Evolutionary conservation across 35 echinoderm and acorn worm species (phyloP), one percentile per base, ranked within the genome.

Genomic region (Apostichopus californicus): DNA sequence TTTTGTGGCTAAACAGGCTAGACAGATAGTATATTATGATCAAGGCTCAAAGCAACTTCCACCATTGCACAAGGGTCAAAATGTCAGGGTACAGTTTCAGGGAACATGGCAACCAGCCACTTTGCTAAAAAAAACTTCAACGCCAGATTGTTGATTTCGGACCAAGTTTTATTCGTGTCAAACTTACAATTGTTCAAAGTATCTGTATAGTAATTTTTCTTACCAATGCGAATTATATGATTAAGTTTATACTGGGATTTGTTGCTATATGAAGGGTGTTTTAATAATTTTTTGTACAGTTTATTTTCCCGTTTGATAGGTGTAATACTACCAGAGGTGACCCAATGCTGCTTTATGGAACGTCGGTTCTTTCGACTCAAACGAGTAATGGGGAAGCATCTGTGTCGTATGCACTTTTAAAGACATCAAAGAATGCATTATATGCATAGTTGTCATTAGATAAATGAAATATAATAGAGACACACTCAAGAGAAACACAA

Each of bases 51-150:
- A 58, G 55, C 23, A 15, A 77, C 89, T 91, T 13, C 25, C n/a
- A 52, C 68, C 68, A 46, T 54, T 91, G 20, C 28, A 91, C 8
- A 91, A 77, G 8, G 75, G 75, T 91, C 20, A 91, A 79, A 79
- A 18, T 6, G 75, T 91, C 17, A 77, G 89, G 75, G 73, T 91
- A 9, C 89, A 79, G 66, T 8, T 56, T 54, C 86, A 89, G 46
- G 64, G 86, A 14, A 72, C 17, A 68, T 91, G 89, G 89, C 15
- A 91, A 91, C 89, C 89, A 91, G 89, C 89, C 72, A 79, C 34
- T 2, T 46, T 46, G 6, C 5, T 78, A n/a, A 25, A 56, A 52
- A 77, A 66, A 79, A 34, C 89, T 54, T 14, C 21, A 56, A 91
- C 89, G 46, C 89, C 89, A 56, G 9, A 70, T 13, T 91, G 26